phyloP scores from a whole-genome alignment of 92 coral and sea anemone genomes.

The Bergia puertoricense region DNA sequence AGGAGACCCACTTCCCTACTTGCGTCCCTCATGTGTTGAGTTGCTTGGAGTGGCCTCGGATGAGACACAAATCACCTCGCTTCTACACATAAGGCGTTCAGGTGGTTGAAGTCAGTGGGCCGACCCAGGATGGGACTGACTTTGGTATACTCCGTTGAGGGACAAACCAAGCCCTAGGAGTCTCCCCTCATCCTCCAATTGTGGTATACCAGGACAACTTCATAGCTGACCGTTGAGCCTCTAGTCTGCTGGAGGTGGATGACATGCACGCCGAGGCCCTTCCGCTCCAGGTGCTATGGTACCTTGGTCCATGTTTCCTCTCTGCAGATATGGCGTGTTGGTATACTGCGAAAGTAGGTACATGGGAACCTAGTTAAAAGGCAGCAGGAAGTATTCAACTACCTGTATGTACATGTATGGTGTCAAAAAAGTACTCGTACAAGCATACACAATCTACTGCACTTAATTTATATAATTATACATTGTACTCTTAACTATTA shows the following conservation, averaged over 20 bases:
- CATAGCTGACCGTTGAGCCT: too few relatives aligned
- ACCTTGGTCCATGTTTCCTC: background rate
- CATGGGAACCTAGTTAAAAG: background rate
- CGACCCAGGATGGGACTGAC: background rate
- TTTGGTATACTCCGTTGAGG: background rate
- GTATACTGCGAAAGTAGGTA: background rate
- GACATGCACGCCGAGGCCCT: background rate
- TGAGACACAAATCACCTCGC: slow-evolving; percentile 8
- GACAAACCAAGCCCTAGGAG: background rate
- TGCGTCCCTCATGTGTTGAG: background rate
- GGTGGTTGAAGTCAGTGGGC: slow-evolving; percentile 4
- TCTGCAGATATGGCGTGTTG: slow-evolving; percentile 9
- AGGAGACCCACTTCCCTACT: slow-evolving; percentile 9
- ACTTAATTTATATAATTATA: too few relatives aligned
- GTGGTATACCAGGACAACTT: background rate
- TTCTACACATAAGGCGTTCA: background rate
- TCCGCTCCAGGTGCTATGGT: background rate
- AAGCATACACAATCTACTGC: too few relatives aligned
- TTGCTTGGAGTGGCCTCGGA: background rate
- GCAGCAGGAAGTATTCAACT: too few relatives aligned
- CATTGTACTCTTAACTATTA: too few relatives aligned
- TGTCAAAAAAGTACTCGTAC: too few relatives aligned
- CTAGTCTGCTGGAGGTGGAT: background rate
- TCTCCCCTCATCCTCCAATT: background rate
- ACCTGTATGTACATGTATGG: too few relatives aligned